phyloP scores from a whole-genome alignment of 1,140 invertebrate species.

The Scaptodrosophila lebanonensis region DNA sequence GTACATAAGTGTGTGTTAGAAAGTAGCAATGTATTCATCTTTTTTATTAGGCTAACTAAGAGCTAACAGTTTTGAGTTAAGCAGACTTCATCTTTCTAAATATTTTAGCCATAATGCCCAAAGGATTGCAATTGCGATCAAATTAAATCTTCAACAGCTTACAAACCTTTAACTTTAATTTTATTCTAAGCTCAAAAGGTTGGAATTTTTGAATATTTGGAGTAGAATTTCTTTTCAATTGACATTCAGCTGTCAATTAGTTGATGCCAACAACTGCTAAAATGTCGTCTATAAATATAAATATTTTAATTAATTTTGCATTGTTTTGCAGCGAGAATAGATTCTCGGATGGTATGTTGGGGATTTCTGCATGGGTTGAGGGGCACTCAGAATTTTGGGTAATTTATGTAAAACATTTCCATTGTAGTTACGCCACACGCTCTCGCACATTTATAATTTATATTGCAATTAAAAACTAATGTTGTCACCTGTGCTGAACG shows the following conservation, averaged over 20 bases:
- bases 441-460: constrained; percentile 70
- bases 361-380: constrained; percentile 1
- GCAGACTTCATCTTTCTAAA: too few relatives aligned
- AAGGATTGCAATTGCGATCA: too few relatives aligned
- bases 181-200: constrained; percentile 2
- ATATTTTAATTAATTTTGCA: constrained; percentile 72
- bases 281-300: constrained; percentile 32
- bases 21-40: too few relatives aligned
- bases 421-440: constrained; percentile 19
- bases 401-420: constrained; percentile 65
- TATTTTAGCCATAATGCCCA: too few relatives aligned
- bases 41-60: too few relatives aligned
- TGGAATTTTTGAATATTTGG: background rate
- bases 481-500: constrained; percentile 47
- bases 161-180: background rate
- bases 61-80: too few relatives aligned
- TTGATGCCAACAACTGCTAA: constrained; percentile 13
- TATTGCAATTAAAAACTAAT: constrained; percentile 74
- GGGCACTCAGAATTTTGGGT: constrained; percentile 17
- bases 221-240: constrained; percentile 14
- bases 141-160: constrained; percentile 3
- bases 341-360: constrained; percentile 7
- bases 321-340: constrained; percentile 31
- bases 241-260: constrained; percentile 58
- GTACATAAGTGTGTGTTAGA: too few relatives aligned